Evolutionary conservation across 2,888 invertebrate species (phyloP).

Genomic region (Linnaemya vulpina): DNA sequence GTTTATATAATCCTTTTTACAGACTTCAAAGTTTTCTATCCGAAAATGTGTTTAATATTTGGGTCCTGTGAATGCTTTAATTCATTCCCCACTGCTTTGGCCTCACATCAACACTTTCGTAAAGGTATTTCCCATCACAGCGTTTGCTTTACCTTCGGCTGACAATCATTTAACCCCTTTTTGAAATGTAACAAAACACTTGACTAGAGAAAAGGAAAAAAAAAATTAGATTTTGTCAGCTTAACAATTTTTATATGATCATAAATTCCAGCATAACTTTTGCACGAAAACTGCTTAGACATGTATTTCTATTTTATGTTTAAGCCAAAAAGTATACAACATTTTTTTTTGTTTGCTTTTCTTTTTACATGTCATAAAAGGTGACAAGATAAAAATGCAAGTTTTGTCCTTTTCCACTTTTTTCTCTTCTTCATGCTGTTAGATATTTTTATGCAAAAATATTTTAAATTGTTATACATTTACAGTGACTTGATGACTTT

Average conservation of each 20-base stretch:
- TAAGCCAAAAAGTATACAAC: constrained; percentile 20
- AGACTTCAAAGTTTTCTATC: not conserved
- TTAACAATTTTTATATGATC: constrained; percentile 57
- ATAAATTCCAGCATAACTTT: constrained; percentile 53
- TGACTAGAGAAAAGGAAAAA: not conserved
- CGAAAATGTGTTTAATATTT: not conserved
- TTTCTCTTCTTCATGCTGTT: not conserved
- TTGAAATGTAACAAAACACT: constrained; percentile 9
- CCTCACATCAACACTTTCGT: not conserved
- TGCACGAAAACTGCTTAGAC: constrained; percentile 52
- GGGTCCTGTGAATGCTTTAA: not conserved
- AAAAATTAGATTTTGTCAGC: constrained; percentile 56
- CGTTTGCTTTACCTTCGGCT: not conserved
- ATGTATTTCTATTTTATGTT: constrained; percentile 45
- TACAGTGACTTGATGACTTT: constrained; percentile 54
- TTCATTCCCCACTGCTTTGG: not conserved
- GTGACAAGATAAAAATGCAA: constrained; percentile 60
- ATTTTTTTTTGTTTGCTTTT: constrained; percentile 24
- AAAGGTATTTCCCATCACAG: not conserved
- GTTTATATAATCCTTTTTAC: not conserved
- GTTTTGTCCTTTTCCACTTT: constrained; percentile 15
- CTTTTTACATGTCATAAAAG: constrained; percentile 53
- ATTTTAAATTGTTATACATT: constrained; percentile 57
- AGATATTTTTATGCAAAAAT: not conserved
- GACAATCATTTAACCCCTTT: not conserved